Percentiles rank a stretch among this genome's conserved stretches.
Conservation (phyloP, 2,888 invertebrate species). For the Eilema caniola region DNA sequence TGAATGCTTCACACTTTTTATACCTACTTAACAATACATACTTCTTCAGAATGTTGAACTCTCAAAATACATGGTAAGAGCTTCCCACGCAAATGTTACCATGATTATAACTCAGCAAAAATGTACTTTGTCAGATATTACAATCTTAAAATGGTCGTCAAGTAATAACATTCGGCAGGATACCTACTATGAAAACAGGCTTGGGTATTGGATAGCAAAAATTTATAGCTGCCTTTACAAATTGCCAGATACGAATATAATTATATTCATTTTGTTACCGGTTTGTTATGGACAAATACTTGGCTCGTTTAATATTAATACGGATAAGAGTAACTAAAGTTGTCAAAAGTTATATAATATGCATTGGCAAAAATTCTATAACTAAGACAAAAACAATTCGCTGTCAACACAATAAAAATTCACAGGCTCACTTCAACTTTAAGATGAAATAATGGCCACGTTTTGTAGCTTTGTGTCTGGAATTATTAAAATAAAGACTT, state of each 20-base stretch:
- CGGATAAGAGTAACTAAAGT: conserved; percentile 17
- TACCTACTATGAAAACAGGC: conserved; percentile 37
- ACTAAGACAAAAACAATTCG: conserved; percentile 15
- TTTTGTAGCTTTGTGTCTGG: conserved; percentile 25
- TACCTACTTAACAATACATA: conserved; percentile 28
- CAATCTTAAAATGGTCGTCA: conserved; percentile 22
- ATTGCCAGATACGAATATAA: conserved; percentile 37
- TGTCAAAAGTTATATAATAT: conserved; percentile 4
- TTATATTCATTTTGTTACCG: conserved; percentile 37
- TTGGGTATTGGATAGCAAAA: conserved; percentile 33
- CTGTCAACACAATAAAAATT: conserved; percentile 20
- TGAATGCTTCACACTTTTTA: conserved; percentile 17
- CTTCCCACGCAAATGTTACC: conserved; percentile 35
- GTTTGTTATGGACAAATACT: conserved; percentile 34
- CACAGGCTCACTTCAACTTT: conserved; percentile 18
- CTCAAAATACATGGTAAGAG: conserved; percentile 29
- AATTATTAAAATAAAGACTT: conserved; percentile 31
- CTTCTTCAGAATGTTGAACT: conserved; percentile 33
- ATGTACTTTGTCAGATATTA: conserved; percentile 23
- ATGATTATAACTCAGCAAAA: conserved; percentile 29
- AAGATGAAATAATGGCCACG: conserved; percentile 16
- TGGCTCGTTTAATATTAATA: conserved; percentile 27
- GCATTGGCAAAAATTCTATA: neutral
- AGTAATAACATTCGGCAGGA: conserved; percentile 32
- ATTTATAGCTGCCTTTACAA: conserved; percentile 42